Evolutionary conservation across 2,888 invertebrate species (phyloP), one percentile per base, ranked within the genome.

Genomic region (Craniophora ligustri): DNA sequence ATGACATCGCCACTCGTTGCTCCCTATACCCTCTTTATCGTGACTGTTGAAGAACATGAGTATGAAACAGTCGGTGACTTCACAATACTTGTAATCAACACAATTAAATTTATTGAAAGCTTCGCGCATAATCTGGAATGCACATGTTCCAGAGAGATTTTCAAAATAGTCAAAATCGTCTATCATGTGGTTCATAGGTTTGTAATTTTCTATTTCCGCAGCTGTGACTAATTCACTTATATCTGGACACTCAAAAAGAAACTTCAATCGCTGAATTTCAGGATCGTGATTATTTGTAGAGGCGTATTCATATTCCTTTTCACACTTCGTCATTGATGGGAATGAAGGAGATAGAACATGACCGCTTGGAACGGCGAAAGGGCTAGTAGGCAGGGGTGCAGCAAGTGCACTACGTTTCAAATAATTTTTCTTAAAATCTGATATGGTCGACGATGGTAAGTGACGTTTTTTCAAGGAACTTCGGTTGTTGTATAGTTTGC

Each of bases 21-120:
- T 81, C 2, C 87, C 72, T 60, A 93, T 81, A 1, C 90, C 89
- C 26, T 91, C 87, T 16, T 76, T 77, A 58, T 92, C 85, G 35
- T 88, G 86, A 58, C 88, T 92, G 61, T 92, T 92, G 62, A 79
- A 89, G 68, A 92, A 91, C 92, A 93, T 91, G 26, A 92, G 63
- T 58, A 91, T 60, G 34, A 88, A 82, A 61, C 82, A 81, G 67
- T 93, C 92, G 1, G 92, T 93, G 1, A 92, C 86, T 67, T 89
- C 87, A 67, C 90, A 92, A 67, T 91, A 92, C 72, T 91, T 92
- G 49, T 92, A 92, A 81, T 92, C 87, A 2, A 92, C 81, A 54
- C 92, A 92, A 57, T 91, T 92, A 68, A 82, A 93, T 48, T 80
- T 81, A 63, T 81, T 87, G 74, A 87, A 92, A 0, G 87, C 88